phyloP scores from a whole-genome alignment of 2,797 vertebrate species.

The Acrossocheilus fasciatus region DNA sequence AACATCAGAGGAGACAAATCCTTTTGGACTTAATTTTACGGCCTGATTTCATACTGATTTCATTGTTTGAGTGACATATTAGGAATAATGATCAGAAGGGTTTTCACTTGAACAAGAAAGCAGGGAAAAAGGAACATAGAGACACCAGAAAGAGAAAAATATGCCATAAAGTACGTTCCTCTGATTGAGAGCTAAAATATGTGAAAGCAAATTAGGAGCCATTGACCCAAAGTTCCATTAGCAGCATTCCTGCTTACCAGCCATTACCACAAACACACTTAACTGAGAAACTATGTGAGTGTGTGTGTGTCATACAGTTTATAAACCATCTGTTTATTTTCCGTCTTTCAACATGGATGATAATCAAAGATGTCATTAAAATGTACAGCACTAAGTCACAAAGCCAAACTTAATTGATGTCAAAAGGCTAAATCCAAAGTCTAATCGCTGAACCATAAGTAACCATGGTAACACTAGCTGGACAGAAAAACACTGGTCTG shows the following conservation, averaged over 20 bases:
- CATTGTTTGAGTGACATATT: neutral
- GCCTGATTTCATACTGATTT: neutral
- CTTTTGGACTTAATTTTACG: neutral
- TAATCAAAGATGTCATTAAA: slow-evolving; percentile 40
- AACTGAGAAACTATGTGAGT: slow-evolving; percentile 3
- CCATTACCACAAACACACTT: slow-evolving; percentile 18
- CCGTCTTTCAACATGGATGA: neutral
- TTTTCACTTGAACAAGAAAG: neutral
- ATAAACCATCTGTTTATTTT: slow-evolving; percentile 34
- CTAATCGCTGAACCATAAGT: slow-evolving; percentile 27
- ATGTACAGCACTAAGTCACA: slow-evolving; percentile 26
- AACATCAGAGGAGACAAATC: slow-evolving; percentile 21
- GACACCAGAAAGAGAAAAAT: neutral
- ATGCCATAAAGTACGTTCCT: neutral
- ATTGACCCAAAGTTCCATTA: slow-evolving; percentile 33
- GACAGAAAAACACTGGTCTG: slow-evolving; percentile 18
- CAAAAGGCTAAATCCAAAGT: slow-evolving; percentile 30
- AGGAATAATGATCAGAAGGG: neutral
- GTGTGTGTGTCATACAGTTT: slow-evolving; percentile 26
- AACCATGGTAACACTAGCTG: slow-evolving; percentile 35
- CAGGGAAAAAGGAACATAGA: neutral
- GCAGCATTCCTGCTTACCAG: slow-evolving; percentile 7
- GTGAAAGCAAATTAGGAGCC: slow-evolving; percentile 13
- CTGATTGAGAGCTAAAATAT: slow-evolving; percentile 24
- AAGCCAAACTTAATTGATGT: slow-evolving; percentile 42